Percentiles rank a stretch among this genome's conserved stretches.
phyloP scores from a whole-genome alignment of 1,140 invertebrate species.

The Leptopilina boulardi region DNA sequence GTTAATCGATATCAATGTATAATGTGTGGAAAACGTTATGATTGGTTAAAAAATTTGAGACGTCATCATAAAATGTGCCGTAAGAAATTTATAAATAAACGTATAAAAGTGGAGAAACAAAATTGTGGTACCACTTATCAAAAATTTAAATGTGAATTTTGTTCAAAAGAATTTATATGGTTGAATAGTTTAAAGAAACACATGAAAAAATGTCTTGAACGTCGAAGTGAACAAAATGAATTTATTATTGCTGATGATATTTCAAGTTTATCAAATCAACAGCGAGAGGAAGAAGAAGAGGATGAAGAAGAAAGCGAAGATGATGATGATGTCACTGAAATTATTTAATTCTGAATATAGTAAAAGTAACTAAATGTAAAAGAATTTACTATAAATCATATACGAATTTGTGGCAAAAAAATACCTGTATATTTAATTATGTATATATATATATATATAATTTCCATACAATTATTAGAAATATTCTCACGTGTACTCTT shows the following conservation, averaged over 20 bases:
- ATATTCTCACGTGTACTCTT: no score
- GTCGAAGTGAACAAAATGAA: neutral
- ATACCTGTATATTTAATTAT: no score
- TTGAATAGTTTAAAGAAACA: neutral
- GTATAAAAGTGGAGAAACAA: no score
- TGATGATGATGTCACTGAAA: no score
- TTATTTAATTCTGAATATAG: no score
- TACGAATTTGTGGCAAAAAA: no score
- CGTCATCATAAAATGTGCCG: neutral
- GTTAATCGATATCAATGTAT: neutral
- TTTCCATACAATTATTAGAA: no score
- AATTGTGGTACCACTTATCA: neutral
- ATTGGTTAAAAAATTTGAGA: constrained; percentile 1
- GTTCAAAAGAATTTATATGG: neutral
- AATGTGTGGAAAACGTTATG: neutral
- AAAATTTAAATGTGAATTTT: neutral
- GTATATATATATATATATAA: no score
- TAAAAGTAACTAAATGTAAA: no score
- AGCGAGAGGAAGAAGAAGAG: neutral
- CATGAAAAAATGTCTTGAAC: neutral
- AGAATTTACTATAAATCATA: no score
- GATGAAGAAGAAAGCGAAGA: no score
- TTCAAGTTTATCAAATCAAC: neutral
- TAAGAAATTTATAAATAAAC: neutral
- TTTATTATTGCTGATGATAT: neutral